phyloP scores from a whole-genome alignment of 2,113 vertebrate species.

The Pterophyllum scalare region DNA sequence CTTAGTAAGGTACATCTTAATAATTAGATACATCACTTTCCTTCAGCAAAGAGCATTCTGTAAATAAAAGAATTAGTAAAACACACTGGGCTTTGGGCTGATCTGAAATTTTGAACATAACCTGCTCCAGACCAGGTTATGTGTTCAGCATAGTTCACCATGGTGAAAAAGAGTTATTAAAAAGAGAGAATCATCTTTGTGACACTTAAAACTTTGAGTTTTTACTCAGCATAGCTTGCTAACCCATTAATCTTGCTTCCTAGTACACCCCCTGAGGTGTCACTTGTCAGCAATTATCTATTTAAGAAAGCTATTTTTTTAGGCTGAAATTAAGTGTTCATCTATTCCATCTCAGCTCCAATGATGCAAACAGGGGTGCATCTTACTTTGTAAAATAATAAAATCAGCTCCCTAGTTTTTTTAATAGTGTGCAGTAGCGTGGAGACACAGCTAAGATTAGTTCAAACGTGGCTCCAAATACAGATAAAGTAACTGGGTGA shows the following conservation, averaged over 20 bases:
- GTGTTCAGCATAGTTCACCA: no score
- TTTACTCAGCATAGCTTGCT: neutral
- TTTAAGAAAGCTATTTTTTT: neutral
- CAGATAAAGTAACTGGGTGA: neutral
- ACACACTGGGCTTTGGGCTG: no score
- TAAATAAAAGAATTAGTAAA: no score
- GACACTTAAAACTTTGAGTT: no score
- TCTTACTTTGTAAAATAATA: neutral
- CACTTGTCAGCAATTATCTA: neutral
- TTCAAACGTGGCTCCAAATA: neutral
- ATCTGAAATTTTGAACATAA: no score
- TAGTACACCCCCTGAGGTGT: neutral
- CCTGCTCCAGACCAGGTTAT: no score
- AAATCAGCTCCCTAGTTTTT: neutral
- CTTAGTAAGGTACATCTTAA: no score
- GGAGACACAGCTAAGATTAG: neutral
- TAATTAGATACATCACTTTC: no score
- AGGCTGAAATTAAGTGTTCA: neutral
- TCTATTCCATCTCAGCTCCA: neutral
- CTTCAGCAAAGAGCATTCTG: no score
- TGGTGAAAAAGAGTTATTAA: no score
- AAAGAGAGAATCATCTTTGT: no score
- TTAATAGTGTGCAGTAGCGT: neutral
- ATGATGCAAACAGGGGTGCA: neutral
- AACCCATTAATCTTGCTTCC: neutral